A percentile compares a stretch with the other conserved stretches of the same genome.
Conservation (phyloP, 2,113 vertebrate genomes). For the Calonectris borealis region DNA sequence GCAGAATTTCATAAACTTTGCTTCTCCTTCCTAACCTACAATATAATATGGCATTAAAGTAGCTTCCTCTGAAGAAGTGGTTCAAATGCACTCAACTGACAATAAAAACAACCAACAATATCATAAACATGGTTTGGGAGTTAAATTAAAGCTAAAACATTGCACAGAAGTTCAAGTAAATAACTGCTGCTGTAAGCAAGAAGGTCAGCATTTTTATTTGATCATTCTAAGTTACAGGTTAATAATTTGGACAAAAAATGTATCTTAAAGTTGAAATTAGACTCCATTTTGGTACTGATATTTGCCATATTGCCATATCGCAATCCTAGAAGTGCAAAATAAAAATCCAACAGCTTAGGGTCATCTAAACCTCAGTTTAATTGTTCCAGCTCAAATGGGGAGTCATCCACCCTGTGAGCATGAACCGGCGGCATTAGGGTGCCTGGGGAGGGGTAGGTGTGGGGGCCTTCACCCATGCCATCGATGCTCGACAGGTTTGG, state of each 20-base stretch:
- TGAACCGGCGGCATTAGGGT: neutral
- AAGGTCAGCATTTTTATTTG: neutral
- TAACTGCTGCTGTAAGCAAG: neutral
- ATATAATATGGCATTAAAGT: neutral
- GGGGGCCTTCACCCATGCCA: neutral
- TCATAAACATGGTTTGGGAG: neutral
- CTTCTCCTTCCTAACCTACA: neutral
- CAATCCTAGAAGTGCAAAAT: neutral
- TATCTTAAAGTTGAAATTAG: neutral
- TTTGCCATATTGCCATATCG: neutral
- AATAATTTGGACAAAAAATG: neutral
- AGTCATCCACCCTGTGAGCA: neutral
- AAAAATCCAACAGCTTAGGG: neutral
- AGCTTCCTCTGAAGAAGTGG: neutral
- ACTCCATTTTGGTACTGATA: neutral
- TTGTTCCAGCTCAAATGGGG: neutral
- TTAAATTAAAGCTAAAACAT: neutral
- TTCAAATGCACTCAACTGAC: neutral
- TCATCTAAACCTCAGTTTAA: neutral
- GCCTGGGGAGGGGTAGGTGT: accelerated
- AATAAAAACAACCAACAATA: neutral
- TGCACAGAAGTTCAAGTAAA: neutral
- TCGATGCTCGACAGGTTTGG: accelerated
- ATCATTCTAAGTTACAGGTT: neutral
- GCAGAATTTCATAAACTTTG: neutral